phyloP scores from a whole-genome alignment of 2,113 vertebrate species.

The Gymnogyps californianus region DNA sequence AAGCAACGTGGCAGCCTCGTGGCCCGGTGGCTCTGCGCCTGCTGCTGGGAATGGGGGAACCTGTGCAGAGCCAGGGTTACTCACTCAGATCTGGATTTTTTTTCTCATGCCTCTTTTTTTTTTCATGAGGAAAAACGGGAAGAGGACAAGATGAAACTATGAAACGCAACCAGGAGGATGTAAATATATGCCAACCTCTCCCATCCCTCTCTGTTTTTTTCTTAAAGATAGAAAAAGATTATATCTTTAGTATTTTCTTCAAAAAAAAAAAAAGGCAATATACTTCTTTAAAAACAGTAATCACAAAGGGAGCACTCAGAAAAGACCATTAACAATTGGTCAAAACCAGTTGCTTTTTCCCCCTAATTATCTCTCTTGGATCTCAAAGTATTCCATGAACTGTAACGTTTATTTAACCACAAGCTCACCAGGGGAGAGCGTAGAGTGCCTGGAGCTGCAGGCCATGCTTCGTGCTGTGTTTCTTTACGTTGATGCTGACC shows the following conservation, averaged over 20 bases:
- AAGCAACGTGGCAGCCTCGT: accelerated
- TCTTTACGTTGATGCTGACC: not conserved
- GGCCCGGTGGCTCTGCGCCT: not conserved
- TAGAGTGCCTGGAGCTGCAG: not conserved
- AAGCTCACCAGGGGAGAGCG: not conserved
- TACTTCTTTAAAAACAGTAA: not conserved
- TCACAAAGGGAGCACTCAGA: not conserved
- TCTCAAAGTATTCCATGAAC: not conserved
- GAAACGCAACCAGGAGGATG: not conserved
- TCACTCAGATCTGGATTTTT: not conserved
- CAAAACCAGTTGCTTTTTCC: not conserved
- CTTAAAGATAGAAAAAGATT: not conserved
- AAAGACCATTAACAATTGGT: not conserved
- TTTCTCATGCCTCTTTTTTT: not conserved
- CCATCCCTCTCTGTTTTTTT: not conserved
- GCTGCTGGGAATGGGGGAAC: not conserved
- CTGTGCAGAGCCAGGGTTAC: not conserved
- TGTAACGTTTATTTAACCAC: not conserved
- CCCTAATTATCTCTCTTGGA: not conserved
- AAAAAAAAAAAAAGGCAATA: not conserved
- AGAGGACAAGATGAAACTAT: not conserved
- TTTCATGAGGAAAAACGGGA: not conserved
- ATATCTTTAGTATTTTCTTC: not conserved
- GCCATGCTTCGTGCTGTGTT: not conserved
- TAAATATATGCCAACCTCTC: not conserved